Evolutionary conservation across 2,113 vertebrate genomes (phyloP).

Genomic region (Anguilla rostrata): DNA sequence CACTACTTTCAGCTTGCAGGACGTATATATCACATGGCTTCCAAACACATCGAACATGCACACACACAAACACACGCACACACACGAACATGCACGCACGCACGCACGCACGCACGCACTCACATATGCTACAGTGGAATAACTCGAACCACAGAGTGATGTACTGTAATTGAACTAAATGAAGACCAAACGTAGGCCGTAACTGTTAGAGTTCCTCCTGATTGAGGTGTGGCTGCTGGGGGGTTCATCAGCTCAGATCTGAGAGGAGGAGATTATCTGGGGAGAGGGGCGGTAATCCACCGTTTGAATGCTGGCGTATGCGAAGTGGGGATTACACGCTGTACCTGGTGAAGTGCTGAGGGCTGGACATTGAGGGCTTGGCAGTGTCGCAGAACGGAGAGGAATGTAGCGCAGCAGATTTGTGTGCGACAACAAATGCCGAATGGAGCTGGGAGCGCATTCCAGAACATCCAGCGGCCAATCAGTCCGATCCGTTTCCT

Average conservation of each 20-base stretch:
- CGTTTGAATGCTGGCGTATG: constrained; percentile 32
- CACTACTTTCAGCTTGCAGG: too few species aligned
- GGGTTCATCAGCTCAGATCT: not conserved
- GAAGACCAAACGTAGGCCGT: not conserved
- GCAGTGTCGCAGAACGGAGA: not conserved
- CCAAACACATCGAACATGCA: too few species aligned
- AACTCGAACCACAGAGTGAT: not conserved
- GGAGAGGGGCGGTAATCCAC: constrained; percentile 11
- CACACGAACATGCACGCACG: too few species aligned
- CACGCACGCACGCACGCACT: too few species aligned
- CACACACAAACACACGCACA: too few species aligned
- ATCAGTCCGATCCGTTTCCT: too few species aligned
- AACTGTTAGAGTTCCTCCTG: not conserved
- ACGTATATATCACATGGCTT: too few species aligned
- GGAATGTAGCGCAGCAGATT: too few species aligned
- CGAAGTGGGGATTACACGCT: not conserved
- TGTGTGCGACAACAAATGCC: not conserved
- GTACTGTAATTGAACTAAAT: not conserved
- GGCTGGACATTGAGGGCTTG: not conserved
- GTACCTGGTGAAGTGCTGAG: not conserved
- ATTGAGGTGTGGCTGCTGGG: not conserved
- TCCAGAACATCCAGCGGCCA: not conserved
- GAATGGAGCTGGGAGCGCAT: not conserved
- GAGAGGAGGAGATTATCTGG: constrained; percentile 18
- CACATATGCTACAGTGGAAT: not conserved